Percentiles rank a stretch among this genome's conserved stretches.
Conservation (phyloP, 2,797 vertebrate genomes). For the Myripristis jacobus region DNA sequence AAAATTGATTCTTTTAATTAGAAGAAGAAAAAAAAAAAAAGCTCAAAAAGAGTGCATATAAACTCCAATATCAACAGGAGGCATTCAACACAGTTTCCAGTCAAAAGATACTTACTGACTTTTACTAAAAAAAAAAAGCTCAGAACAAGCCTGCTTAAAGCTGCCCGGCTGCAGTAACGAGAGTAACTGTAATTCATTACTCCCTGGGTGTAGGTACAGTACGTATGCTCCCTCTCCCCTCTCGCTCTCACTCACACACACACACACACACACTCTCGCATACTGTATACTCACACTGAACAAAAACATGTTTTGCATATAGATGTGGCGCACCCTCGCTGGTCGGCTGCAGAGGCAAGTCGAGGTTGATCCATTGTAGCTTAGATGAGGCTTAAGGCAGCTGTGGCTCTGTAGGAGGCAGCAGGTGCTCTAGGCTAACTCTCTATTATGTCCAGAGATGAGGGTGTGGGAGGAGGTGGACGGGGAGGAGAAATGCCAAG, state of each 20-base stretch:
- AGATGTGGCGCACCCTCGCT: not conserved
- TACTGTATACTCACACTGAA: constrained; percentile 18
- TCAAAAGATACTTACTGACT: too few relatives aligned
- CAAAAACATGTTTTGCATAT: constrained; percentile 1
- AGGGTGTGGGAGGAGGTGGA: constrained; percentile 35
- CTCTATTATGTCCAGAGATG: constrained; percentile 71
- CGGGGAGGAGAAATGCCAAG: constrained; percentile 55
- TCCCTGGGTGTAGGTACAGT: not conserved
- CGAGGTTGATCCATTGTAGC: constrained; percentile 44
- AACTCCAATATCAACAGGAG: too few relatives aligned
- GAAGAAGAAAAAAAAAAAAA: too few relatives aligned
- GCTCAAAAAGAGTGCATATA: too few relatives aligned
- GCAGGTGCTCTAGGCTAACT: constrained; percentile 69
- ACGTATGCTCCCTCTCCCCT: constrained; percentile 1
- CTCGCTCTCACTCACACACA: not conserved
- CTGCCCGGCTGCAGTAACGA: too few relatives aligned
- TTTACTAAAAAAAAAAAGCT: too few relatives aligned
- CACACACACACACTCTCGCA: constrained; percentile 6
- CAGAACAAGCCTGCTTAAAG: too few relatives aligned
- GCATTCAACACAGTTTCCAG: too few relatives aligned
- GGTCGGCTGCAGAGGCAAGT: constrained; percentile 19
- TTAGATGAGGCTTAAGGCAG: constrained; percentile 40
- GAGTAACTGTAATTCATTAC: too few relatives aligned
- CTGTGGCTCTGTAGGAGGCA: constrained; percentile 47
- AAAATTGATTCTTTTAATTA: too few relatives aligned